These are phyloP conservation scores for Orbicella faveolata DNA, from an alignment of 64 coral and sea anemone genomes.

Conservation along the genomic window DNA sequence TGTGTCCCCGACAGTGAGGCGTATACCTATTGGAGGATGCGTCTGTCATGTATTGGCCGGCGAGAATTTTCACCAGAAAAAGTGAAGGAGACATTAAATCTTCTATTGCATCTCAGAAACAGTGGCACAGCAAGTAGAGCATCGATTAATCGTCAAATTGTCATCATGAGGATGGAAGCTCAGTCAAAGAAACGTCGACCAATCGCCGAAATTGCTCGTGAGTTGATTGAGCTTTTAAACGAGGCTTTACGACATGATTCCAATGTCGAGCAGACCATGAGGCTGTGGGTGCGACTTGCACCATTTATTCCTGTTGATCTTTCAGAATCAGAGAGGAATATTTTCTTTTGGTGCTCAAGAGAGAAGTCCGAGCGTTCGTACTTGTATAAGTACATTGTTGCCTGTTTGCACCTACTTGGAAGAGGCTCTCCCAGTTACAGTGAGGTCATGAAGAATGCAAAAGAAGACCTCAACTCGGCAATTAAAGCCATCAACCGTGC, in stretches of 20 bases:
- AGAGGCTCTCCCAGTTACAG: not conserved
- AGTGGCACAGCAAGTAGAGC: constrained; percentile 9
- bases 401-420: constrained; percentile 57
- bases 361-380: constrained; percentile 43
- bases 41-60: constrained; percentile 20
- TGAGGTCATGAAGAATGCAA: constrained; percentile 35
- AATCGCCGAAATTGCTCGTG: not conserved
- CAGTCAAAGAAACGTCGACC: not conserved
- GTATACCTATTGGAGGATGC: constrained; percentile 48
- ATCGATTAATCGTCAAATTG: constrained; percentile 58
- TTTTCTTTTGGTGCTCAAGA: constrained; percentile 33
- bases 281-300: constrained; percentile 52
- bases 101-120: not conserved
- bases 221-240: constrained; percentile 16
- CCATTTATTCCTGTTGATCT: constrained; percentile 39
- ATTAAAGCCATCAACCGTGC: constrained; percentile 49
- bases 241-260: constrained; percentile 46
- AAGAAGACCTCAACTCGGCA: constrained; percentile 39
- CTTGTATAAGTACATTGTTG: constrained; percentile 51
- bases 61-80: not conserved
- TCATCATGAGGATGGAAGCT: constrained; percentile 32
- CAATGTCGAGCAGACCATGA: constrained; percentile 58
- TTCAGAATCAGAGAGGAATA: constrained; percentile 28
- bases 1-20: constrained; percentile 40
- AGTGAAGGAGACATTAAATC: not conserved